Evolutionary conservation across 37 sponge, comb jelly and placozoan species (phyloP).

Genomic region (Theonella swinhoei): DNA sequence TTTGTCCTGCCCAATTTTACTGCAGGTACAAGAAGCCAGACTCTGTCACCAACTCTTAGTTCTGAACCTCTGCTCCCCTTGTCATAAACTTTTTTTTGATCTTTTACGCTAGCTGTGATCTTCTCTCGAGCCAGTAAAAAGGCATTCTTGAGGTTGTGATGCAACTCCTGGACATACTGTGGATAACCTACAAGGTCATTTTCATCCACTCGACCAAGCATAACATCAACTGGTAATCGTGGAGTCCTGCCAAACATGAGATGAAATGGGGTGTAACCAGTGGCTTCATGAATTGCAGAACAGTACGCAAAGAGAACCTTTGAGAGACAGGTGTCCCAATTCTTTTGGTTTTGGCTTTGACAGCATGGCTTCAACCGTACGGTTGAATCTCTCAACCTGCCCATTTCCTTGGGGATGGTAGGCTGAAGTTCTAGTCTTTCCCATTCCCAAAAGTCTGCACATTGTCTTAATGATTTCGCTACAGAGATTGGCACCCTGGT

Average conservation of each 20-base stretch:
- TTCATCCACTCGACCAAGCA: not conserved
- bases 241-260: not conserved
- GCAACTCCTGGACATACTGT: conserved; percentile 28
- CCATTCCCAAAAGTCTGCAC: not conserved
- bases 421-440: not conserved
- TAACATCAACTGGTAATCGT: not conserved
- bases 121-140: too few relatives aligned
- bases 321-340: not conserved
- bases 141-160: conserved; percentile 13
- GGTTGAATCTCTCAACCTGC: not conserved
- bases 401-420: not conserved
- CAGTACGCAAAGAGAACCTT: too few relatives aligned
- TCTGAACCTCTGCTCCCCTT: not conserved
- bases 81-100: conserved; percentile 8
- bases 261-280: not conserved
- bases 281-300: not conserved
- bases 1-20: too few relatives aligned
- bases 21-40: too few relatives aligned
- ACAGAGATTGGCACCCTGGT: not conserved
- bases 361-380: not conserved
- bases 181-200: conserved; percentile 1
- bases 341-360: not conserved
- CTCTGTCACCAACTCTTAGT: conserved; percentile 26
- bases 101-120: not conserved
- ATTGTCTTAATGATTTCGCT: too few relatives aligned